Base-by-base conservation (phyloP, 23 tunicate species). In the Phallusia fumigata region DNA sequence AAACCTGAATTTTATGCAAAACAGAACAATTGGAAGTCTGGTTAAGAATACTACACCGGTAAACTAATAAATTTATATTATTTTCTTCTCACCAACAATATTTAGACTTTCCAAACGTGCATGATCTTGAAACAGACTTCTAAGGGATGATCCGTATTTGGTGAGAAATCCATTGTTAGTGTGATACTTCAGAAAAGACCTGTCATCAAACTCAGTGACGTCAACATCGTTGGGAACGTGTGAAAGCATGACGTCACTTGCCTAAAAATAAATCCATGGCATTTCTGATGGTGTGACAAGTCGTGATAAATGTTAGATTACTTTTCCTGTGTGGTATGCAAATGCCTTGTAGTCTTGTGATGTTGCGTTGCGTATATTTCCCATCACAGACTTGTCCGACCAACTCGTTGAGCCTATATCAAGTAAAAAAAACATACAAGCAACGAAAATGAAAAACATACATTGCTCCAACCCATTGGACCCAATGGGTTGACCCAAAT, bases 191-290 rank as follows among this genome's bases (percentile, higher is more conserved):
- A 58, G 69, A 13, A 58, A 58, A 2, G 69, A 22, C 69, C 13
- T 58, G 69, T 58, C 69, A 21, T 58, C 28, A 58, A 21, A 58
- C 69, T 58, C 69, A 24, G 26, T 58, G 69, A 58, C 69, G 69
- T 58, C 28, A 58, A 24, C 69, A 58, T 58, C 28, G 69, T 58
- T 58, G 15, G 69, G 69, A 21, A 58, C 69, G 28, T 58, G 69
- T 3, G 69, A 58, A 58, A 58, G 69, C 69, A 58, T 58, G 28
- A 58, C 69, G 28, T 58, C 69, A 58, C 69, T 58, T 58, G 69
- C 69, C 69, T 58, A 58, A 58, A 6, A 1, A 58, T 58, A 11
- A 58, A 58, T n/a, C n/a, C n/a, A 58, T 8, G 69, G 1, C 13
- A 6, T 58, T 6, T 58, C 69, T 6, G 28, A 6, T 22, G 11